Evolutionary conservation across 2,888 invertebrate genomes (phyloP).

Genomic region (Formica aserva): DNA sequence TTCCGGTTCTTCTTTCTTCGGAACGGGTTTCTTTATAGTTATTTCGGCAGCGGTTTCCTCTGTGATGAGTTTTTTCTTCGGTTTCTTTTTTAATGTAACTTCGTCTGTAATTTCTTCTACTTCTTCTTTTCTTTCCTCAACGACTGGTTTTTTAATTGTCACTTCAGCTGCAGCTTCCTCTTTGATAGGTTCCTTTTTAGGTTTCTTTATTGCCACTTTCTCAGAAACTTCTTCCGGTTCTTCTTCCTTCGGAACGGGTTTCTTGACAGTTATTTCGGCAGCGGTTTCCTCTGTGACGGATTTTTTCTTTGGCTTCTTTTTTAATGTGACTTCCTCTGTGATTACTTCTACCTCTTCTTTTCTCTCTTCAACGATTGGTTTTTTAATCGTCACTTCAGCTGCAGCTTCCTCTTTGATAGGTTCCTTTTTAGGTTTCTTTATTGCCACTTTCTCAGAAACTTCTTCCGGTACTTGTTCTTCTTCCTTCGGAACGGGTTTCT

Average conservation of each 20-base stretch:
- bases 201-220: conserved; percentile 74
- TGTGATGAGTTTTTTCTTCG: conserved; percentile 70
- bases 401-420: conserved; percentile 71
- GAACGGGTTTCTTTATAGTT: conserved; percentile 76
- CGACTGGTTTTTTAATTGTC: conserved; percentile 79
- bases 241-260: not conserved
- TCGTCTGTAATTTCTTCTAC: conserved; percentile 75
- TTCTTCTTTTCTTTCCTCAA: conserved; percentile 75
- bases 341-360: conserved; percentile 76
- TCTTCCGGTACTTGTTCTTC: conserved; percentile 76
- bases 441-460: conserved; percentile 75
- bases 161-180: conserved; percentile 85
- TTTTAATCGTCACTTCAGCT: conserved; percentile 77
- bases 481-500: conserved; percentile 74
- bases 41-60: conserved; percentile 76
- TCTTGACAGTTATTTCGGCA: conserved; percentile 42
- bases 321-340: conserved; percentile 72
- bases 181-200: conserved; percentile 73
- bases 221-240: conserved; percentile 58
- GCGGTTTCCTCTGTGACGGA: conserved; percentile 59
- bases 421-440: conserved; percentile 70
- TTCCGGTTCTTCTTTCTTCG: conserved; percentile 81
- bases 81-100: conserved; percentile 72
- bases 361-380: conserved; percentile 1
- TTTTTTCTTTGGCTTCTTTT: conserved; percentile 77